Evolutionary conservation across 2,113 vertebrate species (phyloP).

Genomic region (Donacobius atricapilla): DNA sequence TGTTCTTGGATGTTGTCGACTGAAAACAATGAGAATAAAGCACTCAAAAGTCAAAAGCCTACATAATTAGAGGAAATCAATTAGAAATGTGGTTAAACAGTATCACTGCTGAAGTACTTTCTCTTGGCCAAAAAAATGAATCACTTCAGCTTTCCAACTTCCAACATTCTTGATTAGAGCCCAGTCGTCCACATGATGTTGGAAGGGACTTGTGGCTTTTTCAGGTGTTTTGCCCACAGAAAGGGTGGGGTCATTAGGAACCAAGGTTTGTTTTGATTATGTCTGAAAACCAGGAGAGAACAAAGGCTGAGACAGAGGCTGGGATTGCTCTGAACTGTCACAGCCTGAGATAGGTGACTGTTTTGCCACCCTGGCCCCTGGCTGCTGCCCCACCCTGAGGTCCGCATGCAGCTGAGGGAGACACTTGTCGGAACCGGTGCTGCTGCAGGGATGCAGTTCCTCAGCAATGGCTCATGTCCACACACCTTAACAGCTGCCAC

Average conservation of each 20-base stretch:
- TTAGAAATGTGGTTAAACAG: constrained; percentile 60
- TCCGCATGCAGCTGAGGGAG: rapidly evolving
- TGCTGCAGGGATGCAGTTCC: neutral
- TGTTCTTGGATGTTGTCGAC: constrained; percentile 69
- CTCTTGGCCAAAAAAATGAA: neutral
- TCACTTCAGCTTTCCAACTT: neutral
- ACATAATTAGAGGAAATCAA: constrained; percentile 75
- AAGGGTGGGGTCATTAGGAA: neutral
- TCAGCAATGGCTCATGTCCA: rapidly evolving
- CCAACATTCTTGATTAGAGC: neutral
- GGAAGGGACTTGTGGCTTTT: neutral
- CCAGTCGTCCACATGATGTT: neutral
- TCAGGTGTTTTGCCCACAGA: neutral
- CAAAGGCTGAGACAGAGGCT: neutral
- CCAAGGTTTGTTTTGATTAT: neutral
- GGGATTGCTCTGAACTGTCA: neutral
- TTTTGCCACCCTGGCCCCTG: rapidly evolving
- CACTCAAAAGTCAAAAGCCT: constrained; percentile 61
- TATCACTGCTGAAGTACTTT: constrained; percentile 25
- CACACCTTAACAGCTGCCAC: neutral
- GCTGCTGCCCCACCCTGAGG: neutral
- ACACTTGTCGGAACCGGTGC: neutral
- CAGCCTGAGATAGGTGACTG: neutral
- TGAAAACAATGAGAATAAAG: constrained; percentile 73
- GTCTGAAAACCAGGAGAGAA: neutral